Conservation (phyloP, 2,888 invertebrate species). For the Dilophus febrilis region DNA sequence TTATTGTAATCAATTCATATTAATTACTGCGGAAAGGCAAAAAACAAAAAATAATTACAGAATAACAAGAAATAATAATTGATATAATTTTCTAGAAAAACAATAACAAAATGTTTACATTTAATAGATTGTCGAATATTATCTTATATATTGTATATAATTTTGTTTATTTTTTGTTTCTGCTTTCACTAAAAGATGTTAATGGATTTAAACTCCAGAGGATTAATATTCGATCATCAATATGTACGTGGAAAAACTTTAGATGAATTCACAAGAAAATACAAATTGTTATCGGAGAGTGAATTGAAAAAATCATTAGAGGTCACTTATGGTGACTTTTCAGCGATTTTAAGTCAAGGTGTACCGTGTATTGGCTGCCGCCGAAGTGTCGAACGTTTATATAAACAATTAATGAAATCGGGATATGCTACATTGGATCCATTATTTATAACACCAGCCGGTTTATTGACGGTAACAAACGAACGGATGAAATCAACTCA, state of each 20-base stretch:
- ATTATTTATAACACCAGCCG: conserved; percentile 55
- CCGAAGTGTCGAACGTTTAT: conserved; percentile 77
- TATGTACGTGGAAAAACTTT: conserved; percentile 64
- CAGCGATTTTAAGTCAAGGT: conserved; percentile 72
- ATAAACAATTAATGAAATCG: conserved; percentile 67
- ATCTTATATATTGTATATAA: no score
- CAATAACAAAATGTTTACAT: no score
- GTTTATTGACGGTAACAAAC: conserved; percentile 61
- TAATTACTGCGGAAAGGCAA: no score
- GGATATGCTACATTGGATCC: conserved; percentile 81
- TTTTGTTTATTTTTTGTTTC: no score
- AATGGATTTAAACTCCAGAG: conserved; percentile 77
- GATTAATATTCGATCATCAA: conserved; percentile 67
- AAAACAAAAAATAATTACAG: no score
- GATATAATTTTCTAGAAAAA: no score
- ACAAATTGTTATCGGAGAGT: conserved; percentile 53
- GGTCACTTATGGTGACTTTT: conserved; percentile 67
- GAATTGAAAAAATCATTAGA: conserved; percentile 67
- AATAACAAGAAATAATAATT: no score
- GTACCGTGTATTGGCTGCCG: conserved; percentile 91
- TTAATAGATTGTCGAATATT: no score
- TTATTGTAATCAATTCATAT: no score
- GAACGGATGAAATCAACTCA: conserved; percentile 66
- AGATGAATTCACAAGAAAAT: conserved; percentile 72
- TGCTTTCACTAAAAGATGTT: no score